Evolutionary conservation across 2,888 invertebrate species (phyloP).

Genomic region (Parochlus steinenii): DNA sequence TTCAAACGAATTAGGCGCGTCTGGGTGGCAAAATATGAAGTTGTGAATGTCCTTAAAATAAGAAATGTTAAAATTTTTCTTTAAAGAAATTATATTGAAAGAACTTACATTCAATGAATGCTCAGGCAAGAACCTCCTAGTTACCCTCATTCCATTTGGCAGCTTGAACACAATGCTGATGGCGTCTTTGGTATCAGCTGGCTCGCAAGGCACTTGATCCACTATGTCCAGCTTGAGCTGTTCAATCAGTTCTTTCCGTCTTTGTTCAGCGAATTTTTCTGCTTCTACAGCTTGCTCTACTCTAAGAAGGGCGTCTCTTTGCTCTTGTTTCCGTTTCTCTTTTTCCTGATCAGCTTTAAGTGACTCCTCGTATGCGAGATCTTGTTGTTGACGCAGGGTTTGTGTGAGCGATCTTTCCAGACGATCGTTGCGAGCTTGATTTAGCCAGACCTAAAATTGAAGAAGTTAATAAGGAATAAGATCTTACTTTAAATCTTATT

Average conservation of each 20-base stretch:
- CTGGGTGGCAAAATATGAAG: slow-evolving; percentile 89
- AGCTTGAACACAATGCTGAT: slow-evolving; percentile 81
- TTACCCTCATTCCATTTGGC: slow-evolving; percentile 75
- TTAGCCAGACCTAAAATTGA: slow-evolving; percentile 46
- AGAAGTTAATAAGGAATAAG: not conserved
- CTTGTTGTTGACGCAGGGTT: slow-evolving; percentile 76
- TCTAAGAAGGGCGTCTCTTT: slow-evolving; percentile 35
- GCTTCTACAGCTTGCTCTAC: slow-evolving; percentile 34
- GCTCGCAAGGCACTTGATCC: slow-evolving; percentile 55
- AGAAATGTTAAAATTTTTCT: slow-evolving; percentile 13
- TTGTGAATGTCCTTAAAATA: slow-evolving; percentile 72
- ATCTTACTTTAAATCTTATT: not conserved
- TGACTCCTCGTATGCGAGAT: slow-evolving; percentile 85
- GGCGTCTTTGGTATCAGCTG: slow-evolving; percentile 48
- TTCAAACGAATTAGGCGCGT: slow-evolving; percentile 83
- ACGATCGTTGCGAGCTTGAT: slow-evolving; percentile 70
- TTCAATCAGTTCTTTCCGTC: slow-evolving; percentile 29
- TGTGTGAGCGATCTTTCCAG: slow-evolving; percentile 73
- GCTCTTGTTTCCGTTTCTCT: slow-evolving; percentile 53
- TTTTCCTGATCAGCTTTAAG: slow-evolving; percentile 88
- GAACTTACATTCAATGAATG: slow-evolving; percentile 62
- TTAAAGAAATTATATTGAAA: not conserved
- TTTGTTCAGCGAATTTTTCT: slow-evolving; percentile 34
- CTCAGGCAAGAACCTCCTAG: slow-evolving; percentile 64
- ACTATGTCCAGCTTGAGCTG: slow-evolving; percentile 49